phyloP scores from a whole-genome alignment of 2,113 vertebrate genomes.

The Crotalus horridus region DNA sequence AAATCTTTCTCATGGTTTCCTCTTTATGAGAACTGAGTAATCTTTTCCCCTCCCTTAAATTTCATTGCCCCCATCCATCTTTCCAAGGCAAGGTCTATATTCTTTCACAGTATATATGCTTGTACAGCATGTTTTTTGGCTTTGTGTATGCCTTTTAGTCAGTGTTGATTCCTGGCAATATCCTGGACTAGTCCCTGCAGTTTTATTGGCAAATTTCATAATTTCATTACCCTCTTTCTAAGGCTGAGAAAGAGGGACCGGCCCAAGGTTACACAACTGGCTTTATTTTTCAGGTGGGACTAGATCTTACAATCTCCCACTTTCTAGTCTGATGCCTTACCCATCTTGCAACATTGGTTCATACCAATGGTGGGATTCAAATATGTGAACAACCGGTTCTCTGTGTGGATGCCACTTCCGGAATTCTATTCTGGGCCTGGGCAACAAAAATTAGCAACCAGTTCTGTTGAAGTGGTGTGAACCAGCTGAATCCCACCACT shows the following conservation, averaged over 20 bases:
- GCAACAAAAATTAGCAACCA: too few relatives aligned
- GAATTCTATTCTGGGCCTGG: too few relatives aligned
- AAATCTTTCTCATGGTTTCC: background rate
- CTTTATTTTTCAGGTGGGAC: background rate
- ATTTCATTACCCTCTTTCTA: background rate
- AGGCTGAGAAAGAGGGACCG: background rate
- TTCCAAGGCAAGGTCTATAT: background rate
- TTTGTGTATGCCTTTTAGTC: background rate
- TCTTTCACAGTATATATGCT: background rate
- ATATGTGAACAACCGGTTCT: too few relatives aligned
- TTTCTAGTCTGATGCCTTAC: background rate
- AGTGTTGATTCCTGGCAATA: background rate
- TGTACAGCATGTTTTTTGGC: background rate
- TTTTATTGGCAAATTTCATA: background rate
- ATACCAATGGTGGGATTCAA: background rate
- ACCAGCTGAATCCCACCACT: too few relatives aligned
- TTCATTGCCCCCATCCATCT: background rate
- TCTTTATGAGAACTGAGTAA: background rate
- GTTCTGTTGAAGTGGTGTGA: too few relatives aligned
- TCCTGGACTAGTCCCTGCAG: background rate
- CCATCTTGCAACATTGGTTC: background rate
- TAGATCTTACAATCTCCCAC: background rate
- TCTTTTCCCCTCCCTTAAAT: background rate
- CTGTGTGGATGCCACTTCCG: too few relatives aligned
- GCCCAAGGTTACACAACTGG: background rate